These are phyloP conservation scores for Rhagium mordax DNA, from an alignment of 2,888 invertebrate species.

Conservation along the genomic window DNA sequence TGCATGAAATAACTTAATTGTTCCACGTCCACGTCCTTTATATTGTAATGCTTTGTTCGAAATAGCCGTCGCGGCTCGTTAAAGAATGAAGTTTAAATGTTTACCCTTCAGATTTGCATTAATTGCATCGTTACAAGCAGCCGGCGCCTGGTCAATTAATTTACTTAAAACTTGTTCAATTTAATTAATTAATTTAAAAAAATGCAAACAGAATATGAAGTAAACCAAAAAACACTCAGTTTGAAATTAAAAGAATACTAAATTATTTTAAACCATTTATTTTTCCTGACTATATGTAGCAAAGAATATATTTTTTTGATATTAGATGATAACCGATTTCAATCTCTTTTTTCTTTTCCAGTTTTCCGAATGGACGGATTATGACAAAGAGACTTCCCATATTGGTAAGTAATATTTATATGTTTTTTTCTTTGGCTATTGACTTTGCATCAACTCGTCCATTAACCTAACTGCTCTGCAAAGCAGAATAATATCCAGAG, in stretches of 20 bases:
- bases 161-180: too few species aligned
- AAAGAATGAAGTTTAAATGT: not conserved
- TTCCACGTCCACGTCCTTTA: not conserved
- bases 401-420: conserved; percentile 71
- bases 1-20: not conserved
- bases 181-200: too few species aligned
- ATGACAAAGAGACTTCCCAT: conserved; percentile 75
- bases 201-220: too few species aligned
- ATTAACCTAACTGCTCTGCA: not conserved
- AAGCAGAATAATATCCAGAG: not conserved
- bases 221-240: too few species aligned
- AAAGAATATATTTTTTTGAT: too few species aligned
- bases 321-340: not conserved
- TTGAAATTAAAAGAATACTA: too few species aligned
- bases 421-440: conserved; percentile 24
- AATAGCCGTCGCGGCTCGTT: not conserved
- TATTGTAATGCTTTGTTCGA: not conserved
- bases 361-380: conserved; percentile 76
- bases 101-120: not conserved
- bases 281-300: too few species aligned
- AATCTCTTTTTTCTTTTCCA: conserved; percentile 66
- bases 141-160: too few species aligned
- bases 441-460: not conserved
- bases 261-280: too few species aligned
- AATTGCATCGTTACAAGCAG: not conserved